Conservation (phyloP, 2,888 invertebrate species). For the Polymixis flavicincta region DNA sequence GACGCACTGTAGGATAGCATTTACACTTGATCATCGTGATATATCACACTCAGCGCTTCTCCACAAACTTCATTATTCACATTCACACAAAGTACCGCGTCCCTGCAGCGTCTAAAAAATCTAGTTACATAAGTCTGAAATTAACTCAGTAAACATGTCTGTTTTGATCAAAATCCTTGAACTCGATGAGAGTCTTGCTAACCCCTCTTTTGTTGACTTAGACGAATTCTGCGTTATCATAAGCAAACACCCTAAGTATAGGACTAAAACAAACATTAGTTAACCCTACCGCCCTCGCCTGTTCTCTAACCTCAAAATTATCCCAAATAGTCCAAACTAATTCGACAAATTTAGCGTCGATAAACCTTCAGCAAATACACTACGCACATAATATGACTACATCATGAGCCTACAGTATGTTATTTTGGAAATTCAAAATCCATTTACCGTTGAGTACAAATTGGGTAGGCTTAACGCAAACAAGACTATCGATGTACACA, state of each 20-base stretch:
- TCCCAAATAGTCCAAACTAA: slow-evolving; percentile 23
- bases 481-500: slow-evolving; percentile 44
- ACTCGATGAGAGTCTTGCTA: slow-evolving; percentile 4
- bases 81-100: not conserved
- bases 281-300: not conserved
- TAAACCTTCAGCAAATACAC: slow-evolving; percentile 32
- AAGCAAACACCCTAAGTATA: slow-evolving; percentile 9
- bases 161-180: slow-evolving; percentile 1
- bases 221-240: slow-evolving; percentile 14
- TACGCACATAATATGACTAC: slow-evolving; percentile 21
- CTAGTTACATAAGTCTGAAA: not conserved
- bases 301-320: slow-evolving; percentile 20
- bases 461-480: slow-evolving; percentile 51
- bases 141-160: not conserved
- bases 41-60: not conserved
- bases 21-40: not conserved
- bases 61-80: not conserved
- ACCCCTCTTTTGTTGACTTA: not conserved
- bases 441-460: slow-evolving; percentile 49
- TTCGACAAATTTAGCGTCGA: slow-evolving; percentile 15
- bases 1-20: not conserved
- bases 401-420: slow-evolving; percentile 23
- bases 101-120: not conserved
- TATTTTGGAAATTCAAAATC: slow-evolving; percentile 53
- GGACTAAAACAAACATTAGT: slow-evolving; percentile 25